Evolutionary conservation across 2,113 vertebrate genomes (phyloP).

Genomic region (Hyla sarda): DNA sequence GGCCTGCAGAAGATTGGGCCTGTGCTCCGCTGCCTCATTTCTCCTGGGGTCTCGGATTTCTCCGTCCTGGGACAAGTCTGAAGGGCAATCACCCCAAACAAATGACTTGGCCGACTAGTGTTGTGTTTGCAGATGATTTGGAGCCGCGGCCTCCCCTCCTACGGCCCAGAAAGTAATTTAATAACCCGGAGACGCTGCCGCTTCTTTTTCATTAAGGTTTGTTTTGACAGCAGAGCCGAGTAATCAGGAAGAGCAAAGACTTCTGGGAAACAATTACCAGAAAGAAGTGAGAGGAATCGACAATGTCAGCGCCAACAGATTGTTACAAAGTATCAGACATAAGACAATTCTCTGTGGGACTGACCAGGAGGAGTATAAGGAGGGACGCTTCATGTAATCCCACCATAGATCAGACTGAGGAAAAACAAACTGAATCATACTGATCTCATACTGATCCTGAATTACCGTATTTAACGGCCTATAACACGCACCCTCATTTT

Average conservation of each 20-base stretch:
- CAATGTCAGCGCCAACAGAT: background rate
- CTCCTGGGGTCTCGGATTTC: background rate
- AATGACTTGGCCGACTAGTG: constrained; percentile 1
- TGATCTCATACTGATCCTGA: too few species aligned
- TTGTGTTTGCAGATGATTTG: constrained; percentile 11
- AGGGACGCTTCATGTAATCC: too few species aligned
- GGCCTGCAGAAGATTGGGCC: background rate
- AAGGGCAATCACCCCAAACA: background rate
- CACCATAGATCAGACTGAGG: too few species aligned
- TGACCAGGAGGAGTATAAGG: too few species aligned
- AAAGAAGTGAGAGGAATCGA: background rate
- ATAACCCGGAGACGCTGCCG: background rate
- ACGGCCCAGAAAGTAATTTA: background rate
- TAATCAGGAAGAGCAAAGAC: constrained; percentile 12
- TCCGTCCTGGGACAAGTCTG: background rate
- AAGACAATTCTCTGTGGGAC: too few species aligned
- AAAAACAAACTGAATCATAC: too few species aligned
- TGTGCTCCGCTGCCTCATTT: background rate
- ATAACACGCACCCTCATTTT: too few species aligned
- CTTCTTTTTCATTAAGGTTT: constrained; percentile 24
- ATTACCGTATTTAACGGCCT: too few species aligned
- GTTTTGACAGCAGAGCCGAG: constrained; percentile 2
- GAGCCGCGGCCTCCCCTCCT: background rate
- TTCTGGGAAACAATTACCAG: background rate
- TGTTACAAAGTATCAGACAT: background rate